Percentiles rank a stretch among this genome's conserved stretches.
These are phyloP conservation scores for Hydrotaea cyrtoneurina DNA, from an alignment of 2,888 invertebrate species.

Conservation along the genomic window DNA sequence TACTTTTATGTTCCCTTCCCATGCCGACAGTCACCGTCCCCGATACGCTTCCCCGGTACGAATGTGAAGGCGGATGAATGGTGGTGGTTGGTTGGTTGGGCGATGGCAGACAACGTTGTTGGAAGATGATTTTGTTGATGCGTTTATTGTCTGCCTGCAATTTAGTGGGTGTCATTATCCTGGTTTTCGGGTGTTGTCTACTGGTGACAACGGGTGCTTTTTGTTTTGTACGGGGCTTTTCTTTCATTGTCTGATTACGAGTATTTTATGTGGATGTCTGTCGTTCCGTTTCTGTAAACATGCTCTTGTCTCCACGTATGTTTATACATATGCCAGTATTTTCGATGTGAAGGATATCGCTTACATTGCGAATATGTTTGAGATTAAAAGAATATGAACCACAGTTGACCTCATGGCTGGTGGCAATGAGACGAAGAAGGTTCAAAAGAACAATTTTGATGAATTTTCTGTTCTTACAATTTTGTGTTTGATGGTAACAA, in stretches of 20 bases:
- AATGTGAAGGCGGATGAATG: not conserved
- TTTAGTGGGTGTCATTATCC: constrained; percentile 72
- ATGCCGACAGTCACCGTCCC: too few species aligned
- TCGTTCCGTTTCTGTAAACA: not conserved
- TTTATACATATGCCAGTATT: constrained; percentile 64
- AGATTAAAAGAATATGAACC: constrained; percentile 54
- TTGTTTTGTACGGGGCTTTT: not conserved
- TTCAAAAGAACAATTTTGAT: constrained; percentile 43
- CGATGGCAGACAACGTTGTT: constrained; percentile 42
- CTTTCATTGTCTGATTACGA: constrained; percentile 54
- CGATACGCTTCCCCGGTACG: too few species aligned
- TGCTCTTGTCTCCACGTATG: constrained; percentile 34
- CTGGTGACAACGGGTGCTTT: constrained; percentile 52
- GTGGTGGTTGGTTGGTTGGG: constrained; percentile 22
- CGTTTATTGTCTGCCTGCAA: constrained; percentile 66
- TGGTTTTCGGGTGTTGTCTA: constrained; percentile 62
- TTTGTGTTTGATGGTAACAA: too few species aligned
- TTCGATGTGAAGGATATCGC: constrained; percentile 41
- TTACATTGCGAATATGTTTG: constrained; percentile 61
- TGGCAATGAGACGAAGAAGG: constrained; percentile 3
- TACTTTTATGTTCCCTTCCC: constrained; percentile 50
- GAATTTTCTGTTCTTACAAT: constrained; percentile 18
- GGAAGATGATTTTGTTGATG: constrained; percentile 41
- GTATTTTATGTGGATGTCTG: constrained; percentile 54
- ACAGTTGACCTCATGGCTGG: constrained; percentile 41